These are phyloP conservation scores for Aplysina aerophoba DNA, from an alignment of 37 sponge, comb jelly and placozoan genomes.

Conservation along the genomic window DNA sequence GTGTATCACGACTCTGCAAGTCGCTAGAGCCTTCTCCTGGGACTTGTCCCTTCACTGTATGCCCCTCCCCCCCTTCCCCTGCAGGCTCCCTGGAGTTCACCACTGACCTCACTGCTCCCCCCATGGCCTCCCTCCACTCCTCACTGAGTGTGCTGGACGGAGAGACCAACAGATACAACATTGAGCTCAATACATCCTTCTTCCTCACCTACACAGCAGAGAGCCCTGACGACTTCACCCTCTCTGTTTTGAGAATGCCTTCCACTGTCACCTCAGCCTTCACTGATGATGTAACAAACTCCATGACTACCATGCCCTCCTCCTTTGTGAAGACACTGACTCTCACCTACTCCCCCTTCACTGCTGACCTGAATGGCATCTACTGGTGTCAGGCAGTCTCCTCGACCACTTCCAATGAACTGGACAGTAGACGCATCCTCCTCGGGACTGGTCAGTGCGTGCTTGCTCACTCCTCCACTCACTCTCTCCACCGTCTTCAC, in stretches of 20 bases:
- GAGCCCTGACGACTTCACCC: constrained; percentile 11
- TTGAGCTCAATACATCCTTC: constrained; percentile 10
- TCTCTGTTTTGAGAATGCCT: not conserved
- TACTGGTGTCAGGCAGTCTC: constrained; percentile 8
- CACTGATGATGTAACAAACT: not conserved
- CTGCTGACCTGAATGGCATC: not conserved
- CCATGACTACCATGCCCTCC: not conserved
- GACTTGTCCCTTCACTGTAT: too few species aligned
- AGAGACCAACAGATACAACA: constrained; percentile 12
- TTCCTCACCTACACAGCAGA: not conserved
- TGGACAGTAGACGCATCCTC: constrained; percentile 15
- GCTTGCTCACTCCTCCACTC: too few species aligned
- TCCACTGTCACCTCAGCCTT: not conserved
- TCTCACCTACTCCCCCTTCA: not conserved
- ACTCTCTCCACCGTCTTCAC: not conserved
- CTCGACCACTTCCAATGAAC: not conserved
- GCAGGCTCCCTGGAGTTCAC: not conserved
- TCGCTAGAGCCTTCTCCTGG: too few species aligned
- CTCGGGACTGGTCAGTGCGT: constrained; percentile 1
- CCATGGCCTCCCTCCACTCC: constrained; percentile 7
- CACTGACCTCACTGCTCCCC: constrained; percentile 24
- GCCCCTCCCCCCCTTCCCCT: too few species aligned
- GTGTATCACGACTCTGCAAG: too few species aligned
- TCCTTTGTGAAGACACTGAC: not conserved
- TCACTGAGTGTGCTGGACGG: not conserved